Conservation (phyloP, 2,113 vertebrate genomes). For the Australoheros scitulus region DNA sequence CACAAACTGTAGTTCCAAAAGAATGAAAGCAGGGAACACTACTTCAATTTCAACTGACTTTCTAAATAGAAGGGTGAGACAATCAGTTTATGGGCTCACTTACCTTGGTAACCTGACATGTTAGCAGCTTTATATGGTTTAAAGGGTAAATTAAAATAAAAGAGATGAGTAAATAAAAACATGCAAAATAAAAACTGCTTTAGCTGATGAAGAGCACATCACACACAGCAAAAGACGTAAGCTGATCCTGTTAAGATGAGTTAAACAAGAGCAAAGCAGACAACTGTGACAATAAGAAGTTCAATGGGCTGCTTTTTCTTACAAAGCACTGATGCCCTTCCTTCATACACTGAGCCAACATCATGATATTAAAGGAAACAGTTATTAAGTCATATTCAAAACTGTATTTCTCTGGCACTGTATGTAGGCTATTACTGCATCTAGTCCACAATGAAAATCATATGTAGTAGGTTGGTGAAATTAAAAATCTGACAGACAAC, state of each 20-base stretch:
- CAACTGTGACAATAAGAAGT: background rate
- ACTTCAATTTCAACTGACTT: background rate
- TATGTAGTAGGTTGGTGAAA: background rate
- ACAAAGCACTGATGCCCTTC: background rate
- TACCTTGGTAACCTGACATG: slow-evolving; percentile 75
- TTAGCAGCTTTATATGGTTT: slow-evolving; percentile 77
- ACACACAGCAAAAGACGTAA: background rate
- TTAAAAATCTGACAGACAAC: background rate
- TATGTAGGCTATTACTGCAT: background rate
- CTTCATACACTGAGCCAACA: background rate
- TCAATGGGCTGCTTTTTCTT: background rate
- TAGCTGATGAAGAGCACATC: slow-evolving; percentile 14
- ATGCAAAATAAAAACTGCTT: slow-evolving; percentile 57
- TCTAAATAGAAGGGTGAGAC: background rate
- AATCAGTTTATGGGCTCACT: slow-evolving; percentile 61
- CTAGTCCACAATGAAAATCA: background rate
- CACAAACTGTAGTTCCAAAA: background rate
- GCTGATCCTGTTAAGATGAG: background rate
- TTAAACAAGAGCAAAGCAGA: background rate
- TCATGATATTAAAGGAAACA: background rate
- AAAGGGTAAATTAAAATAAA: slow-evolving; percentile 68
- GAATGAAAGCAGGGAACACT: background rate
- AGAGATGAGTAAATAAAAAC: slow-evolving; percentile 66
- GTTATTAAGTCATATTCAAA: background rate
- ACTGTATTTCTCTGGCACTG: fast-evolving